Percentiles rank a stretch among this genome's conserved stretches.
Evolutionary conservation across 2,797 vertebrate species (phyloP).

Genomic region (Limosa lapponica): DNA sequence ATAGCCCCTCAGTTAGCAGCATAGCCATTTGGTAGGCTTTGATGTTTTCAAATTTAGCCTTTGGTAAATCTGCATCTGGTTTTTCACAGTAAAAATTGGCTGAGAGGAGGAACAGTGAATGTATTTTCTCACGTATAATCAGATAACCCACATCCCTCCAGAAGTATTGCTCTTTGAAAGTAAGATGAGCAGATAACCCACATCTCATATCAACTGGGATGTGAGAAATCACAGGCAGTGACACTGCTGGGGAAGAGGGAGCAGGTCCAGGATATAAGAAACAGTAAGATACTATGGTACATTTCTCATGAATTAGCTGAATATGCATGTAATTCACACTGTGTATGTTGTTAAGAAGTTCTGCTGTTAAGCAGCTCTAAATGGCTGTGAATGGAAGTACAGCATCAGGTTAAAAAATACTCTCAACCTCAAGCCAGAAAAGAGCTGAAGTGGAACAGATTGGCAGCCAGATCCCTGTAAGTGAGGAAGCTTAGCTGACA

Average conservation of each 20-base stretch:
- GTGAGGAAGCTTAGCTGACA: not conserved
- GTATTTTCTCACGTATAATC: not conserved
- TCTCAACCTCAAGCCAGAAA: not conserved
- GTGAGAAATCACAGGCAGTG: not conserved
- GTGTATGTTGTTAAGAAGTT: not conserved
- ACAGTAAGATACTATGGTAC: not conserved
- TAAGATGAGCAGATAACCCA: not conserved
- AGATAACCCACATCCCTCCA: not conserved
- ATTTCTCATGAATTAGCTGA: not conserved
- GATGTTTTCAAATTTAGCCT: not conserved
- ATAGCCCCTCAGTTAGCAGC: not conserved
- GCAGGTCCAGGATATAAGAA: not conserved
- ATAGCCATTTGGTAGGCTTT: not conserved
- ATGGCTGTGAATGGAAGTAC: not conserved
- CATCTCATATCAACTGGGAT: not conserved
- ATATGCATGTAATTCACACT: not conserved
- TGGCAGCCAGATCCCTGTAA: not conserved
- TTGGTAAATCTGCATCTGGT: not conserved
- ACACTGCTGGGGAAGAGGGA: not conserved
- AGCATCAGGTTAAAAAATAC: not conserved
- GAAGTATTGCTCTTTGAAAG: not conserved
- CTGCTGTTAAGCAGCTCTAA: not conserved
- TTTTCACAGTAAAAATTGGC: not conserved
- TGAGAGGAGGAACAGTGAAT: not conserved
- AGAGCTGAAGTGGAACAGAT: not conserved